Base-by-base conservation (phyloP, 2,113 vertebrate genomes). In the Casuarius casuarius region DNA sequence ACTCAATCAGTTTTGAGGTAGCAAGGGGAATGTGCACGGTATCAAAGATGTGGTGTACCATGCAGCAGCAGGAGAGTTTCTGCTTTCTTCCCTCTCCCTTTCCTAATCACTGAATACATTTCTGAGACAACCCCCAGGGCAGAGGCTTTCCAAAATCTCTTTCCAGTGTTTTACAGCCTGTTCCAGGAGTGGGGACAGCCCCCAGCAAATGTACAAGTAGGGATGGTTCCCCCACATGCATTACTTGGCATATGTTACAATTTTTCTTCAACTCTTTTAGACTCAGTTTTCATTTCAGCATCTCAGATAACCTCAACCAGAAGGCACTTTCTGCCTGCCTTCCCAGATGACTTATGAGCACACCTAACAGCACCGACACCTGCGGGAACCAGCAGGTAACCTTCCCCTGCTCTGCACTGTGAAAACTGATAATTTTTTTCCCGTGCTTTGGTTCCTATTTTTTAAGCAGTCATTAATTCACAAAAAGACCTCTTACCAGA, bases 191-290 rank as follows among this genome's bases (percentile, higher is more conserved):
- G 5, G 42, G 62, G 46, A 85, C 46, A 82, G 38, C 46, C 83
- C 15, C 20, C 0, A 48, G 35, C 7, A 56, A 78, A 1, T 0
- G 38, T 2, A 62, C 0, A 0, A 1, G 2, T 12, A 6, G 14
- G 18, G 49, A 59, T 70, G 38, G 23, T 14, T 93, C 54, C 51
- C 62, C 23, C 7, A 4, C 9, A 46, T 7, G 6, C 20, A 16
- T 77, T 66, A 74, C 23, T 9, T 18, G 42, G 52, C 4, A 4
- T 44, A 66, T 61, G 5, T 52, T 61, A 25, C 75, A 42, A 51
- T 44, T 76, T 70, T 40, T 28, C 54, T 66, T 73, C 58, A 85
- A 33, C 23, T 54, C 61, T 82, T 82, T 84, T 33, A 44, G 75
- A 29, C n/a, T 71, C 40, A 2, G 0, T 35, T 73, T 78, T 62